Conservation (phyloP, 2,888 invertebrate species). For the Drosophila setosimentum region DNA sequence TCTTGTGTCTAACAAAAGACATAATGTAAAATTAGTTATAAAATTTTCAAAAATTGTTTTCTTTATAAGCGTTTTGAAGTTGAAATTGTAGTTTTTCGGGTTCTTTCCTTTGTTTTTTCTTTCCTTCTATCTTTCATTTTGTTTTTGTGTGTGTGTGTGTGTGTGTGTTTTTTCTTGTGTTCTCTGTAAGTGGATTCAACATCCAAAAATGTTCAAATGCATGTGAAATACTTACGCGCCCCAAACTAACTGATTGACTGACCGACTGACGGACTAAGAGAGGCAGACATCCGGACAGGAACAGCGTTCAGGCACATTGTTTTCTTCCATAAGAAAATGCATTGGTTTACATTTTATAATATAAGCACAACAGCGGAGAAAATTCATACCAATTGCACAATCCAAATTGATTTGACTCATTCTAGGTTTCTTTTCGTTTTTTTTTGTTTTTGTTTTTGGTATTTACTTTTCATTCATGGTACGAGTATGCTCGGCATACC, state of each 20-base stretch:
- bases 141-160: slow-evolving; percentile 10
- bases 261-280: slow-evolving; percentile 16
- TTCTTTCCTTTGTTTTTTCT: slow-evolving; percentile 22
- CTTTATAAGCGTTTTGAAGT: slow-evolving; percentile 80
- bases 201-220: slow-evolving; percentile 72
- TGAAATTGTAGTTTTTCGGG: slow-evolving; percentile 78
- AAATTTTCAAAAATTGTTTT: slow-evolving; percentile 76
- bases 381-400: slow-evolving; percentile 81
- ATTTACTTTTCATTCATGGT: slow-evolving; percentile 1
- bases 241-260: slow-evolving; percentile 36
- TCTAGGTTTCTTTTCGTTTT: slow-evolving; percentile 13
- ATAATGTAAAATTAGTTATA: slow-evolving; percentile 75
- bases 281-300: slow-evolving; percentile 21
- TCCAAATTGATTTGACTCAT: slow-evolving; percentile 53
- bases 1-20: slow-evolving; percentile 64
- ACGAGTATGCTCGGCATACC: slow-evolving; percentile 46
- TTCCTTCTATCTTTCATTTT: slow-evolving; percentile 24
- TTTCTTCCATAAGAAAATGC: slow-evolving; percentile 68
- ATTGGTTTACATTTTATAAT: slow-evolving; percentile 64
- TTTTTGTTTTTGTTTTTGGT: not conserved
- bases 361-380: slow-evolving; percentile 74
- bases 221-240: slow-evolving; percentile 68
- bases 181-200: slow-evolving; percentile 48
- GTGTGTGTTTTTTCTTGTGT: slow-evolving; percentile 18
- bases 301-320: slow-evolving; percentile 55